Base-by-base conservation (phyloP, 1,140 invertebrate species). In the Caerostris darwini region DNA sequence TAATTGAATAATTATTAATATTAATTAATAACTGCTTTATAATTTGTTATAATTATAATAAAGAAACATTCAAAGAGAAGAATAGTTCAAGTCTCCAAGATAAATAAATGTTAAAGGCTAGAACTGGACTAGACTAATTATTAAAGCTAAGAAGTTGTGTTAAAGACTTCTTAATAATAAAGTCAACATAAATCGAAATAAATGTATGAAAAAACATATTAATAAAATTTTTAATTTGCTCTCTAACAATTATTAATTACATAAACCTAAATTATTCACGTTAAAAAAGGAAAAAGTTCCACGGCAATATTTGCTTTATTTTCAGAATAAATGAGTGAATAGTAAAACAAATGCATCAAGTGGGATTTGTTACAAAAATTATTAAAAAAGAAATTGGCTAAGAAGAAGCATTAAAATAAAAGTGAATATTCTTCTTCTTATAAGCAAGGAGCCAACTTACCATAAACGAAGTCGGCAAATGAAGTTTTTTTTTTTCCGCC, bases 211-310 rank as follows among this genome's bases (percentile, higher is more conserved):
- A n/a, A 67, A 67, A 67, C 4, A 5, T 0, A 4, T 6, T n/a
- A n/a, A 67, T 67, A 67, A 17, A 67, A 67, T 17, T n/a, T 67
- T n/a, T n/a, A 67, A 67, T 67, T 67, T 67, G n/a, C 61, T n/a
- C n/a, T 5, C 3, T 1, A 17, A 17, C 14, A 14, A 67, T 67
- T 64, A 64, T 64, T 64, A 64, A n/a, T n/a, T n/a, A 4, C n/a
- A 67, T 5, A 67, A 67, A 67, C 14, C 10, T 6, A 14, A n/a
- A 67, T 67, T 17, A 67, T 7, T 17, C n/a, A 67, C n/a, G 7
- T 12, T 14, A 14, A 77, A 77, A 0, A 7, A 3, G 50, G 4
- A 50, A 77, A 5, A 77, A 0, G 10, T 34, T 50, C 50, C 34
- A 12, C 7, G 8, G 34, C 12, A 77, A 77, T 34, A 50, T 50